Conservation (phyloP, 2,797 vertebrate species). For the Sebastes aleutianus region DNA sequence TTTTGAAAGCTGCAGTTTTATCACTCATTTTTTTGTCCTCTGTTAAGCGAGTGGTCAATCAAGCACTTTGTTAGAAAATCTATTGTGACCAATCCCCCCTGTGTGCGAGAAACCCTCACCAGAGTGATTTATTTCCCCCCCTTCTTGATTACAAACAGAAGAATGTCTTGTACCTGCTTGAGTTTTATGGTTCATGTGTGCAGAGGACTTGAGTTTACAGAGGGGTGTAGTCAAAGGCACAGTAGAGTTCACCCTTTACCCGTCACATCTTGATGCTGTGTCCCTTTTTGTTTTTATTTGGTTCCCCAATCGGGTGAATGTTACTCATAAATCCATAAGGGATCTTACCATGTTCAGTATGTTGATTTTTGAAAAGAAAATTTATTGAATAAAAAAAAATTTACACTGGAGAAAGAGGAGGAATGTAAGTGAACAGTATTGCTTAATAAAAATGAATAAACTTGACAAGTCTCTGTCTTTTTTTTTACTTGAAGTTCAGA, state of each 20-base stretch:
- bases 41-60: conserved; percentile 80
- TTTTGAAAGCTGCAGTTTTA: conserved; percentile 74
- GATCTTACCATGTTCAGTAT: conserved; percentile 68
- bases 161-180: conserved; percentile 67
- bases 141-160: conserved; percentile 50
- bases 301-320: conserved; percentile 72
- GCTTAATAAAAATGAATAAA: conserved; percentile 68
- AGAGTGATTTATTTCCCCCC: conserved; percentile 38
- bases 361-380: conserved; percentile 68
- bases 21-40: conserved; percentile 53
- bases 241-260: conserved; percentile 66
- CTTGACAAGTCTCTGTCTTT: conserved; percentile 29
- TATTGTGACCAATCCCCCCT: conserved; percentile 67
- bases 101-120: conserved; percentile 53
- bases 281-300: conserved; percentile 57
- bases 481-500: not conserved
- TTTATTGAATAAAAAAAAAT: conserved; percentile 71
- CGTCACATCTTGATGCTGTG: conserved; percentile 76
- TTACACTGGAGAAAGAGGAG: conserved; percentile 85
- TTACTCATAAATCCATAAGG: conserved; percentile 67
- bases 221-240: conserved; percentile 67
- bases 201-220: conserved; percentile 76
- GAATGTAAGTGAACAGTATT: conserved; percentile 84
- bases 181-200: conserved; percentile 62
- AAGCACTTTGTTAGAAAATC: conserved; percentile 82